A percentile compares a stretch with the other conserved stretches of the same genome.
Evolutionary conservation across 2,888 invertebrate species (phyloP).

Genomic region (Alsophila aescularia): DNA sequence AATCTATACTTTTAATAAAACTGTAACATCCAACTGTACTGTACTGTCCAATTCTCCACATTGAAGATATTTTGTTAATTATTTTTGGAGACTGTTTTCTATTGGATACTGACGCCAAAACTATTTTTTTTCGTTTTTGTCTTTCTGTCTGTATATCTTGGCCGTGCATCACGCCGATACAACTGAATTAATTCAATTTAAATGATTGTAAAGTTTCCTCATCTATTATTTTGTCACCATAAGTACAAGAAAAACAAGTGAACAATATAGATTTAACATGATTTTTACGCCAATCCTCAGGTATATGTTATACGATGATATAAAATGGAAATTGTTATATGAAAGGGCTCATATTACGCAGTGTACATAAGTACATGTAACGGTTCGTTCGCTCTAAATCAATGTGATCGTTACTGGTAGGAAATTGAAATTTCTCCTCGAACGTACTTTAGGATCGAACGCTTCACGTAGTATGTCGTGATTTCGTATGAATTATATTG

Average conservation of each 20-base stretch:
- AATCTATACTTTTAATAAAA: too few relatives aligned
- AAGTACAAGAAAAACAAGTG: not conserved
- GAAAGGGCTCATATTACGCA: conserved; percentile 36
- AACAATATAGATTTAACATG: conserved; percentile 14
- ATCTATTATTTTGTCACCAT: too few relatives aligned
- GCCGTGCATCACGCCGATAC: too few relatives aligned
- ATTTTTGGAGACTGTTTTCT: too few relatives aligned
- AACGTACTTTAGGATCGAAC: conserved; percentile 42
- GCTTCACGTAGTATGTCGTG: conserved; percentile 40
- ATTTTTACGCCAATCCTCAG: conserved; percentile 36
- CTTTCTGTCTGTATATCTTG: too few relatives aligned
- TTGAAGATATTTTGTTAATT: too few relatives aligned
- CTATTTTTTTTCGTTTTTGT: too few relatives aligned
- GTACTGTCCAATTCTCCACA: too few relatives aligned
- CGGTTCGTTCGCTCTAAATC: conserved; percentile 52
- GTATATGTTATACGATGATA: conserved; percentile 41
- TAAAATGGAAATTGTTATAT: conserved; percentile 36
- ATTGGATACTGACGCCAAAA: too few relatives aligned
- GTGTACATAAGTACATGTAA: conserved; percentile 23
- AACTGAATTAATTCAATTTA: too few relatives aligned
- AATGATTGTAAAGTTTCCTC: too few relatives aligned
- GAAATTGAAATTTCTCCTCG: conserved; percentile 68
- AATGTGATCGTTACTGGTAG: conserved; percentile 58
- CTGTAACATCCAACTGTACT: too few relatives aligned
- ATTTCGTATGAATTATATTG: conserved; percentile 37